A percentile compares a stretch with the other conserved stretches of the same genome.
These are phyloP conservation scores for Amphibalanus amphitrite DNA, from an alignment of 1,140 invertebrate genomes.

Conservation along the genomic window DNA sequence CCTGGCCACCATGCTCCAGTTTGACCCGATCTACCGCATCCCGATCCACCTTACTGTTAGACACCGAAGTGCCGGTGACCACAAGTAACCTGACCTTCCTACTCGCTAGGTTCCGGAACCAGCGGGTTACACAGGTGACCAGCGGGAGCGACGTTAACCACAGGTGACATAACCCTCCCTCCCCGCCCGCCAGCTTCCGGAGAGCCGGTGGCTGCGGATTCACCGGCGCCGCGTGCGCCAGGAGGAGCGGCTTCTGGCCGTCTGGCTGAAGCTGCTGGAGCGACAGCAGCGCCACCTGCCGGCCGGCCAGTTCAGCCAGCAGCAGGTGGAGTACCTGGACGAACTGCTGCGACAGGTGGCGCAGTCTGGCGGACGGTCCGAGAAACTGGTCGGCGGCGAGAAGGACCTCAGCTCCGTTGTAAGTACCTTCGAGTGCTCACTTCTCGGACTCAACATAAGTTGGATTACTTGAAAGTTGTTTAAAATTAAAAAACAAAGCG, in stretches of 20 bases:
- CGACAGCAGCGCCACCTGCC: neutral
- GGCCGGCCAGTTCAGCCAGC: neutral
- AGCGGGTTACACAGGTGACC: too few relatives aligned
- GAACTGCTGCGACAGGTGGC: neutral
- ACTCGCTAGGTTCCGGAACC: too few relatives aligned
- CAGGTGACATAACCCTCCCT: neutral
- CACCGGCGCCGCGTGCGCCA: neutral
- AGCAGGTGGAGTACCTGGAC: neutral
- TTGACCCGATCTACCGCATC: too few relatives aligned
- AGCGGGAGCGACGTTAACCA: too few relatives aligned
- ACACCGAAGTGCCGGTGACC: too few relatives aligned
- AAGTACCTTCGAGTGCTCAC: too few relatives aligned
- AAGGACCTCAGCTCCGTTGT: conserved; percentile 9
- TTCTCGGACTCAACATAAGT: too few relatives aligned
- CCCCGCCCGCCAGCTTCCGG: neutral
- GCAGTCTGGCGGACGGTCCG: neutral
- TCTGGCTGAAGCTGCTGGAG: neutral
- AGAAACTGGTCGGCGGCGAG: conserved; percentile 6
- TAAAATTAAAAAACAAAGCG: too few relatives aligned
- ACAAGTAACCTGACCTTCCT: too few relatives aligned
- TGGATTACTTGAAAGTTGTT: too few relatives aligned
- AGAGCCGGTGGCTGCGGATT: neutral
- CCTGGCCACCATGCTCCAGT: too few relatives aligned
- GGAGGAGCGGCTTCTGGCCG: neutral
- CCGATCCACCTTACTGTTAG: too few relatives aligned